Evolutionary conservation across 2,113 vertebrate species (phyloP), one percentile per base, ranked within the genome.

Genomic region (Salminus brasiliensis): DNA sequence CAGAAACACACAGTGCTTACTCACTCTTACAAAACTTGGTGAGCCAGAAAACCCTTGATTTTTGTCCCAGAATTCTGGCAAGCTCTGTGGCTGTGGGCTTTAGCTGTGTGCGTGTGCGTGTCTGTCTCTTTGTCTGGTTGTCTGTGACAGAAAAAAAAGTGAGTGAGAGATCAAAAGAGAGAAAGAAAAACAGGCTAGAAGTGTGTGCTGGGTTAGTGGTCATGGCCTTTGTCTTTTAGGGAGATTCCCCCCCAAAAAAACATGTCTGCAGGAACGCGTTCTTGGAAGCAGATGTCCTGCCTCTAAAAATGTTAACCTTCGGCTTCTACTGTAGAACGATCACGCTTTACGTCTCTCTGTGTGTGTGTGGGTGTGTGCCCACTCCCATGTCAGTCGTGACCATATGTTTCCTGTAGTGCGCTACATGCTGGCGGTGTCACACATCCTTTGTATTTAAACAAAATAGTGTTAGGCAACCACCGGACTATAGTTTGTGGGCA

Each of bases 351-450:
- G n/a, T n/a, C n/a, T 21, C 11, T 41, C 15, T 60, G 0, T 52
- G 27, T 52, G 23, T 41, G 11, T 73, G 18, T 41, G 32, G 53
- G 60, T 67, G 76, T 55, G 69, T 34, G 45, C 52, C 30, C 41
- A 29, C 45, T 41, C 34, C 32, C 41, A 27, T 81, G 79, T 81
- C 72, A 52, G 72, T 41, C 18, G 36, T 25, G 13, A 60, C 53
- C 72, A 81, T 75, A 70, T 75, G 72, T 75, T 80, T 80, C 79
- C 79, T 81, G 72, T 53, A 47, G 49, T 13, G 12, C 3, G 49
- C 18, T 23, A 0, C 39, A 59, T 41, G 34, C 18, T 32, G 62
- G 3, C 39, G 10, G 45, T 30, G 47, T 29, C n/a, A 16, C 57
- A 41, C 59, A 45, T 52, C 77, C 45, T 12, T 53, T 53, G 27